These are phyloP conservation scores for Hermaeophaga mercurialis DNA, from an alignment of 2,888 invertebrate species.

Conservation along the genomic window DNA sequence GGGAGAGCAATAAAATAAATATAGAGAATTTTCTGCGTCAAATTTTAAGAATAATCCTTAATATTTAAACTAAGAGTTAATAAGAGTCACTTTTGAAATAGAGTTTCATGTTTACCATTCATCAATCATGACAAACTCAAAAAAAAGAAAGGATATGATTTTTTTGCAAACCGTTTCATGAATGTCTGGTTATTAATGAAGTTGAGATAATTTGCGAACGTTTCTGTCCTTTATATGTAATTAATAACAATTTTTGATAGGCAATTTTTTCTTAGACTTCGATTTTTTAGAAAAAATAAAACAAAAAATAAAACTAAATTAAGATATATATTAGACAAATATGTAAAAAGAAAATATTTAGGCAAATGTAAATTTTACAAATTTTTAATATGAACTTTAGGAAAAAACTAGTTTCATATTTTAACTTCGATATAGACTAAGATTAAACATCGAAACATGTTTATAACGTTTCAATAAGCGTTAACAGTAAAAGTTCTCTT, in stretches of 20 bases:
- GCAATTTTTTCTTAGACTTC: conserved; percentile 16
- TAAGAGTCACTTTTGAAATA: no score
- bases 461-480: conserved; percentile 33
- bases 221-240: no score
- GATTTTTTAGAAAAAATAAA: conserved; percentile 6
- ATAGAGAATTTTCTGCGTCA: no score
- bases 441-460: conserved; percentile 45
- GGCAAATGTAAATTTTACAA: conserved; percentile 14
- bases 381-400: conserved; percentile 5
- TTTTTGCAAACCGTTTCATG: no score
- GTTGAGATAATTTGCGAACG: no score
- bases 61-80: no score
- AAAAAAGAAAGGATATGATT: no score
- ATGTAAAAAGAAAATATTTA: conserved; percentile 17
- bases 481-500: conserved; percentile 32
- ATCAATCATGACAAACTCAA: no score
- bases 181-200: no score
- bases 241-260: conserved; percentile 1
- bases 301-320: background rate
- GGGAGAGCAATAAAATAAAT: no score
- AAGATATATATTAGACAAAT: conserved; percentile 14
- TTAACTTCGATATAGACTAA: conserved; percentile 40
- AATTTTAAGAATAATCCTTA: no score
- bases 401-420: conserved; percentile 15
- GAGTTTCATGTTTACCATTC: no score